These are phyloP conservation scores for Drosophila ogumai DNA, from an alignment of 1,140 invertebrate species.

Conservation along the genomic window DNA sequence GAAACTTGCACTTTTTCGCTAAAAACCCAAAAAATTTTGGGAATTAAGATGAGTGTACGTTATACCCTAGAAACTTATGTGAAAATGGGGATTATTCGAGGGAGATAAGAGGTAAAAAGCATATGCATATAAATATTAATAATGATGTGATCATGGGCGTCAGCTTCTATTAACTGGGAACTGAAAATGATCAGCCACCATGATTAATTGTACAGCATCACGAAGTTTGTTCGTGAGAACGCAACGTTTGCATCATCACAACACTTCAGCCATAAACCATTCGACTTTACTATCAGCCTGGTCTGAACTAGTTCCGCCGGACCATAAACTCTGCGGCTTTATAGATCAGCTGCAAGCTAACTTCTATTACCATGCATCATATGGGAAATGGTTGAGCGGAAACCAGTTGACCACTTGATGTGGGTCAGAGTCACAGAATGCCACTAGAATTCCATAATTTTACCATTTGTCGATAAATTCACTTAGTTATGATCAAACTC, in stretches of 20 bases:
- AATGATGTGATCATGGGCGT: constrained; percentile 31
- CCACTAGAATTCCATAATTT: constrained; percentile 1
- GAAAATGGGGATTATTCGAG: not conserved
- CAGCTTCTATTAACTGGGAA: constrained; percentile 19
- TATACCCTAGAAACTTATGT: not conserved
- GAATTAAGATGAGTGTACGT: not conserved
- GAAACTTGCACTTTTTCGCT: constrained; percentile 22
- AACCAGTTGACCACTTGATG: constrained; percentile 36
- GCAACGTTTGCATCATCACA: constrained; percentile 22
- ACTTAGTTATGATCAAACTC: constrained; percentile 21
- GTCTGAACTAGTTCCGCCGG: constrained; percentile 25
- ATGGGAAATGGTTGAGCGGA: constrained; percentile 16
- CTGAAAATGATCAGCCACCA: constrained; percentile 24
- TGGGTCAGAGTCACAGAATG: constrained; percentile 21
- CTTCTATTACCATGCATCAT: constrained; percentile 11
- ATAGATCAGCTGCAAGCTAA: constrained; percentile 1
- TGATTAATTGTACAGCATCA: constrained; percentile 51
- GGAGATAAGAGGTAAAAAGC: not conserved
- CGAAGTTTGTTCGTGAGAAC: constrained; percentile 26
- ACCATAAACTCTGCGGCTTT: constrained; percentile 21
- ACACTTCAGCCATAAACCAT: constrained; percentile 3
- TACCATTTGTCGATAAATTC: constrained; percentile 27
- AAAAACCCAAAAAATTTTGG: not conserved
- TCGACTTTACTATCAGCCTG: constrained; percentile 16
- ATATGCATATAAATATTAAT: not conserved